Conservation (phyloP, 2,797 vertebrate species). For the Thripadectes ignobilis region DNA sequence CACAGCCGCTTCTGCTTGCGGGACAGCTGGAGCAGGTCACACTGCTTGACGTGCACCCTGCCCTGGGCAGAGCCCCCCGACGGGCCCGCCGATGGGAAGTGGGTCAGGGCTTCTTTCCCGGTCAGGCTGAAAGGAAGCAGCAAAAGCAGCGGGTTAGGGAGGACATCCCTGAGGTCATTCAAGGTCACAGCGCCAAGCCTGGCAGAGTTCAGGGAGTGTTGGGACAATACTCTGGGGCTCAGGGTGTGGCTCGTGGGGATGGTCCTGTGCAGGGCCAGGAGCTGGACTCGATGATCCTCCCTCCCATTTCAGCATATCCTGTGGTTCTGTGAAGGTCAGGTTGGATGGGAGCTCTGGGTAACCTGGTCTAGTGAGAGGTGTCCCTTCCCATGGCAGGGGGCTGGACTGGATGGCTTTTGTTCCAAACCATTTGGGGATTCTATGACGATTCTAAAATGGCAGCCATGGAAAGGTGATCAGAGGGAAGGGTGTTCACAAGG, state of each 20-base stretch:
- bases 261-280: background rate
- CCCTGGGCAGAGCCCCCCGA: constrained; percentile 59
- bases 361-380: background rate
- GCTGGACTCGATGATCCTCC: background rate
- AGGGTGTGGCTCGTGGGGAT: background rate
- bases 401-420: background rate
- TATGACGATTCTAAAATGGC: accelerated
- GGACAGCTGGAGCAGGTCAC: constrained; percentile 91
- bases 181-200: background rate
- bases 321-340: background rate
- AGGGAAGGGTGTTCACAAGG: background rate
- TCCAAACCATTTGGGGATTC: background rate
- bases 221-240: background rate
- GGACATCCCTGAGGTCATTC: too few relatives aligned
- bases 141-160: background rate
- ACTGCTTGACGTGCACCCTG: constrained; percentile 92
- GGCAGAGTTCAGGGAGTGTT: background rate
- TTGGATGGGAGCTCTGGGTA: background rate
- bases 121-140: constrained; percentile 81
- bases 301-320: background rate
- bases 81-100: constrained; percentile 78
- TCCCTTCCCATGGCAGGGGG: background rate
- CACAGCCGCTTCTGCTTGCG: constrained; percentile 92
- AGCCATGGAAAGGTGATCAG: too few relatives aligned
- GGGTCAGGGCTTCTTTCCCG: constrained; percentile 89